Conservation (phyloP, 2,888 invertebrate species). For the Celastrina argiolus region DNA sequence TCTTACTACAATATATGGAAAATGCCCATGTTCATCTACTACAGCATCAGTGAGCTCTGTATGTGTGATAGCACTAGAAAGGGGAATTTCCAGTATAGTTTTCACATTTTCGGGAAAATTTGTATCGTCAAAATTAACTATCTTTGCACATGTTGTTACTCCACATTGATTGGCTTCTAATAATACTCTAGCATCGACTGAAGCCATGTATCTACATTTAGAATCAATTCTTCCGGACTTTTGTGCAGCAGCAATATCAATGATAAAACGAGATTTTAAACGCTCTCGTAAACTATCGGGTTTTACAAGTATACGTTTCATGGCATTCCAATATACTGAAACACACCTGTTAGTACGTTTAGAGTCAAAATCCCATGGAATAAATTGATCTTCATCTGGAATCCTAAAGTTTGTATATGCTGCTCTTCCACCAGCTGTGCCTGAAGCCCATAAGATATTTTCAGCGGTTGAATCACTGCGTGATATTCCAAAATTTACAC, state of each 20-base stretch:
- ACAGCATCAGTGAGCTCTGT: constrained; percentile 47
- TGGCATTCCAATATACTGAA: constrained; percentile 61
- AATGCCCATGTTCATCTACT: constrained; percentile 53
- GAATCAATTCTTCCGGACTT: constrained; percentile 56
- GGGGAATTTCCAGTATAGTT: constrained; percentile 55
- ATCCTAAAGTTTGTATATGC: constrained; percentile 49
- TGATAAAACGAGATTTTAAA: constrained; percentile 46
- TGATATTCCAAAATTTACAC: constrained; percentile 56
- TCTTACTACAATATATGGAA: constrained; percentile 50
- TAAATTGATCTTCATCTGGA: constrained; percentile 51
- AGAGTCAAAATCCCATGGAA: constrained; percentile 47
- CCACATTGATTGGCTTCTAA: constrained; percentile 54
- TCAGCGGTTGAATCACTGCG: constrained; percentile 45
- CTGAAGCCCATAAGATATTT: constrained; percentile 58
- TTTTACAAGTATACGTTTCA: constrained; percentile 61
- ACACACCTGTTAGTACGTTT: constrained; percentile 41
- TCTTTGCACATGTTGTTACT: constrained; percentile 49
- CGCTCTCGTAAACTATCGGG: constrained; percentile 42
- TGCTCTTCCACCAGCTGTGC: constrained; percentile 46
- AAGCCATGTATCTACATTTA: constrained; percentile 60
- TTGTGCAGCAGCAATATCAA: constrained; percentile 67
- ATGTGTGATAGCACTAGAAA: constrained; percentile 54
- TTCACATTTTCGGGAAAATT: constrained; percentile 45
- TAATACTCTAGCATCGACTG: constrained; percentile 53
- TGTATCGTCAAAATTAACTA: constrained; percentile 49